These are phyloP conservation scores for Formicarius rufipectus DNA, from an alignment of 2,113 vertebrate genomes.

Conservation along the genomic window DNA sequence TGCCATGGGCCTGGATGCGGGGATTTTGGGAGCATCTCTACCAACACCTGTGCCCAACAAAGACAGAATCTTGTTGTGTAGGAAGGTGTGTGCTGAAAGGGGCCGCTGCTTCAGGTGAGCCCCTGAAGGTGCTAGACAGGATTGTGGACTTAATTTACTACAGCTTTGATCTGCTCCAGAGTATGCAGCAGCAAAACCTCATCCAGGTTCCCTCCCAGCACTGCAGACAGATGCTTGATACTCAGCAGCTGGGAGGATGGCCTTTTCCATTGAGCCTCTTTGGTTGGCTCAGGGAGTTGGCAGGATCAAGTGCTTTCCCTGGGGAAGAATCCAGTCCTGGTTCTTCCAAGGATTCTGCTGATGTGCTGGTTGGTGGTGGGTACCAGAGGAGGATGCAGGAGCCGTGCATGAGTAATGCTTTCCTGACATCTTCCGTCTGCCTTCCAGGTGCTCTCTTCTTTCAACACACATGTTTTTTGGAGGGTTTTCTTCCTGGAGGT, in stretches of 20 bases:
- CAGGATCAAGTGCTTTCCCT: background rate
- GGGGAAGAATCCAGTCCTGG: background rate
- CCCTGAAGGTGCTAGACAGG: background rate
- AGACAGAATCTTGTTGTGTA: background rate
- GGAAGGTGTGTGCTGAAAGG: background rate
- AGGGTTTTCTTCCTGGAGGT: background rate
- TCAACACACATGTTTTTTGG: background rate
- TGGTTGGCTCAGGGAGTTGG: background rate
- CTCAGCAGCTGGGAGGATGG: background rate
- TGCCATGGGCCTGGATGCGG: background rate
- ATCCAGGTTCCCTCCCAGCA: background rate
- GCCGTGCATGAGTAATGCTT: background rate
- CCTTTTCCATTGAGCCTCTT: fast-evolving
- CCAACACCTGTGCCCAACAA: background rate
- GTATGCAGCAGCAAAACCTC: background rate
- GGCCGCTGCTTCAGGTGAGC: fast-evolving
- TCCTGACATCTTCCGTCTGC: background rate
- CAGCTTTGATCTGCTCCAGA: background rate
- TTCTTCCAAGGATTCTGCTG: background rate
- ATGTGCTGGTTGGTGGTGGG: fast-evolving
- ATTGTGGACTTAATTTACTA: background rate
- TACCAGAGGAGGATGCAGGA: background rate
- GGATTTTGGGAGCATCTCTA: background rate
- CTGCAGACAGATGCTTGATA: background rate
- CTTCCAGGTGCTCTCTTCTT: background rate